These are phyloP conservation scores for Scelioninae gen. 1 DNA, from an alignment of 2,888 invertebrate genomes.

Conservation along the genomic window DNA sequence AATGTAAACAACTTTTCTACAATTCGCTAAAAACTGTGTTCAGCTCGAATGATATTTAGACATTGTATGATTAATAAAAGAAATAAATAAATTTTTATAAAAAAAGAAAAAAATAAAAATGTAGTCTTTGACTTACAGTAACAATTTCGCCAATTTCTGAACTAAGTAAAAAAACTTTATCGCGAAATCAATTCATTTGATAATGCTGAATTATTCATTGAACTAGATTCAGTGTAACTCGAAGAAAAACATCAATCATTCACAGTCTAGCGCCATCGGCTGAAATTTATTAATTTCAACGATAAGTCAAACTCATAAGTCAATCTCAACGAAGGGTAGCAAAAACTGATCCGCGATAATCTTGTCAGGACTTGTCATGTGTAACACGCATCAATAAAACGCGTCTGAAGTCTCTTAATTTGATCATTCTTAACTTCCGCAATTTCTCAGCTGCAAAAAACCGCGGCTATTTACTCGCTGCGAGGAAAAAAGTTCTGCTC, in stretches of 20 bases:
- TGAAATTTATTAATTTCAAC: constrained; percentile 66
- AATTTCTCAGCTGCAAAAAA: constrained; percentile 22
- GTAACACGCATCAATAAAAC: constrained; percentile 52
- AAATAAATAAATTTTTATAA: not conserved
- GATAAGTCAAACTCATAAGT: constrained; percentile 54
- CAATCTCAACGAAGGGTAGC: constrained; percentile 40
- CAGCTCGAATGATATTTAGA: not conserved
- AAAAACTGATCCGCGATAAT: constrained; percentile 62
- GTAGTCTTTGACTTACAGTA: not conserved
- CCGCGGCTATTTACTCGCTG: not conserved
- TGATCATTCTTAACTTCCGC: constrained; percentile 35
- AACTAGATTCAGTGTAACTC: constrained; percentile 46
- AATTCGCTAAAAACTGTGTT: too few relatives aligned
- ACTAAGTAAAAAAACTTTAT: constrained; percentile 15
- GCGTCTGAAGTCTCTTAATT: constrained; percentile 30
- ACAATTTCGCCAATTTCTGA: constrained; percentile 3
- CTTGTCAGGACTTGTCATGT: constrained; percentile 41
- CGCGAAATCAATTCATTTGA: constrained; percentile 28
- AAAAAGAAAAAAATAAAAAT: not conserved
- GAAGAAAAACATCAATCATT: constrained; percentile 62
- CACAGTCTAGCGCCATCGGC: constrained; percentile 63
- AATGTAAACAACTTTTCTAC: too few relatives aligned
- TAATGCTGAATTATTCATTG: constrained; percentile 51
- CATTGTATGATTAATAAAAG: not conserved
- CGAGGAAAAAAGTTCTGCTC: constrained; percentile 36